A percentile compares a stretch with the other conserved stretches of the same genome.
phyloP scores from a whole-genome alignment of 2,113 vertebrate genomes.

The Monarcha castaneiventris region DNA sequence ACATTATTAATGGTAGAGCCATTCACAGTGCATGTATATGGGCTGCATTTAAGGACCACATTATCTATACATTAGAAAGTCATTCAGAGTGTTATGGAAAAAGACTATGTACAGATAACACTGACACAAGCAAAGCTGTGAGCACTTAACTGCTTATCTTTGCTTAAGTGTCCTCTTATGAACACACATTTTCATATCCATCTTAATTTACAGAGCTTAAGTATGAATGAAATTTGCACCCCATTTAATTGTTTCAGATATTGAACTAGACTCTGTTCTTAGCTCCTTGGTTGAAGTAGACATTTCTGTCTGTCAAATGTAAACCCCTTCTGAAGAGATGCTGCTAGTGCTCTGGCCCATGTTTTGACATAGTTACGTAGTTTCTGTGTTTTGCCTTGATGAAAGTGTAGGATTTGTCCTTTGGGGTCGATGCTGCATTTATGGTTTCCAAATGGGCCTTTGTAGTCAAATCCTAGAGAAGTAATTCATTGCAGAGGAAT shows the following conservation, averaged over 20 bases:
- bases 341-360: neutral
- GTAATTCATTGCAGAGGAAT: neutral
- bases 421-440: neutral
- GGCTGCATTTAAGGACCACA: neutral
- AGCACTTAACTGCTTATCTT: conserved; percentile 33
- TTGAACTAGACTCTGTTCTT: neutral
- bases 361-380: neutral
- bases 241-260: neutral
- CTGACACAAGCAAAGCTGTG: conserved; percentile 38
- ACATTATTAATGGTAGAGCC: neutral
- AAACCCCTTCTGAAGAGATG: neutral
- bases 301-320: neutral
- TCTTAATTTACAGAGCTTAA: conserved; percentile 10
- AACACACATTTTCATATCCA: neutral
- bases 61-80: conserved; percentile 17
- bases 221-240: neutral
- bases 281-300: neutral
- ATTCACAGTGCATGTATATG: neutral
- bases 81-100: conserved; percentile 16
- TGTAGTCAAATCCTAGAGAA: neutral
- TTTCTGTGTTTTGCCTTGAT: neutral
- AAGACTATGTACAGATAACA: conserved; percentile 33
- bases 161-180: conserved; percentile 31
- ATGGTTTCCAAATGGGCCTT: neutral
- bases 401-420: conserved; percentile 10